A percentile compares a stretch with the other conserved stretches of the same genome.
phyloP scores from a whole-genome alignment of 2,113 vertebrate genomes.

The Leucoraja erinaceus region DNA sequence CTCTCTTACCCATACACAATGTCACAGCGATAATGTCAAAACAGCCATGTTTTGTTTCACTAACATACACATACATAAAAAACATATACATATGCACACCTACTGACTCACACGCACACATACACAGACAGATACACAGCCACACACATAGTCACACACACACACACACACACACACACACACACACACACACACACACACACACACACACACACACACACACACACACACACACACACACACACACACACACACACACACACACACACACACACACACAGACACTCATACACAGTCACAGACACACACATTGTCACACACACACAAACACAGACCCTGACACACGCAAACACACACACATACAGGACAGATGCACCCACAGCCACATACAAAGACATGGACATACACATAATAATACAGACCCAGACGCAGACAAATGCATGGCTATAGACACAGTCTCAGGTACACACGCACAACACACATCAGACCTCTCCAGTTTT shows the following conservation, averaged over 20 bases:
- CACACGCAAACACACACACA: neutral
- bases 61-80: neutral
- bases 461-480: no score
- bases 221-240: neutral
- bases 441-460: neutral
- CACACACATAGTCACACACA: neutral
- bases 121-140: neutral
- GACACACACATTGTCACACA: neutral
- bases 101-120: neutral
- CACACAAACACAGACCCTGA: neutral
- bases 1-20: no score
- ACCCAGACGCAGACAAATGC: neutral
- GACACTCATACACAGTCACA: neutral
- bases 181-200: neutral
- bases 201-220: neutral
- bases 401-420: neutral
- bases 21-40: neutral
- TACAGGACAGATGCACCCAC: neutral
- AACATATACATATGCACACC: no score
- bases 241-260: neutral
- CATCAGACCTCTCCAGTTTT: neutral
- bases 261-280: neutral
- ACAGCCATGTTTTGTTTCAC: neutral
- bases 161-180: neutral
- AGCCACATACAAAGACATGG: neutral